A percentile compares a stretch with the other conserved stretches of the same genome.
These are phyloP conservation scores for Antigone vipio DNA, from an alignment of 2,113 vertebrate species.

Conservation along the genomic window DNA sequence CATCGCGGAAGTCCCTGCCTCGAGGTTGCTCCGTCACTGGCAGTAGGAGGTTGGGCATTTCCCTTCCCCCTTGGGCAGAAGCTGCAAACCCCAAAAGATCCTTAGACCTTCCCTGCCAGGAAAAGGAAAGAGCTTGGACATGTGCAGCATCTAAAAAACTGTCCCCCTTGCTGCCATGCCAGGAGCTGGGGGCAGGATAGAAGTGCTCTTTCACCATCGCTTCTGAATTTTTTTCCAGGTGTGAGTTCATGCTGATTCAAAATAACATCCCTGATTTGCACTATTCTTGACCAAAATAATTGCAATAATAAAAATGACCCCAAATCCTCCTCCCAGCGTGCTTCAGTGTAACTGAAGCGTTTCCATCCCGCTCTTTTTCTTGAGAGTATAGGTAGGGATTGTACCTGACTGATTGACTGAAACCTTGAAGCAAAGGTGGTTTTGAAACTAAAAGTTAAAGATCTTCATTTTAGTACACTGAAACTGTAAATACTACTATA, in stretches of 20 bases:
- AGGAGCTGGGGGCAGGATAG: neutral
- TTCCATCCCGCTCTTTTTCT: neutral
- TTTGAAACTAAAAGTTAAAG: neutral
- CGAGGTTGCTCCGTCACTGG: fast-evolving
- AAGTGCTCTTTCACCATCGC: neutral
- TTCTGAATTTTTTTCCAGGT: neutral
- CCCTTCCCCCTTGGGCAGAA: neutral
- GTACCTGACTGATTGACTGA: neutral
- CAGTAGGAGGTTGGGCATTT: neutral
- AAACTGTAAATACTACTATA: neutral
- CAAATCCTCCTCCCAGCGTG: neutral
- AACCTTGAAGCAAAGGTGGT: neutral
- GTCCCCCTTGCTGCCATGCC: neutral
- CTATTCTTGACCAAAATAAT: neutral
- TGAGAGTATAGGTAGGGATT: neutral
- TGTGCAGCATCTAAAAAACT: neutral
- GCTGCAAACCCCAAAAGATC: neutral
- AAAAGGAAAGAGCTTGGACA: neutral
- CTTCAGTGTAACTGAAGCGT: neutral
- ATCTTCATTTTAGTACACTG: neutral
- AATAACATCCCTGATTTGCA: neutral
- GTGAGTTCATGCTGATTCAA: neutral
- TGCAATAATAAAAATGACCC: neutral
- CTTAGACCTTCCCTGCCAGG: neutral
- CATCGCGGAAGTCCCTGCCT: neutral